Conservation (phyloP, 2,888 invertebrate genomes). For the Desoria tigrina region DNA sequence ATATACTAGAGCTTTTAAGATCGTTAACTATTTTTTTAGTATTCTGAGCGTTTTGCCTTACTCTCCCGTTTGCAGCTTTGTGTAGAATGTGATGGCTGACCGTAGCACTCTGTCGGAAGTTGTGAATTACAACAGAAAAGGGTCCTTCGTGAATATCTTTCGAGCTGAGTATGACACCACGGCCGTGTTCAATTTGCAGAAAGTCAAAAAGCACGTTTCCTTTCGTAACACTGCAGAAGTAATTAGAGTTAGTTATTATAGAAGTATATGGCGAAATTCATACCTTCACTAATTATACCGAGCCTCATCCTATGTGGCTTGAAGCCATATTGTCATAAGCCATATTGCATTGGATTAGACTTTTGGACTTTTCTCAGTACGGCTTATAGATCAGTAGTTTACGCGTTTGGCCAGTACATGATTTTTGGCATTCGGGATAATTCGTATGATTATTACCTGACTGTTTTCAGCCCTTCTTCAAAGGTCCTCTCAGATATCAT, state of each 20-base stretch:
- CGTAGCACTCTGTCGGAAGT: slow-evolving; percentile 44
- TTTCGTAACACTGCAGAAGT: slow-evolving; percentile 41
- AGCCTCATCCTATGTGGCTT: too few relatives aligned
- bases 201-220: slow-evolving; percentile 49
- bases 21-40: too few relatives aligned
- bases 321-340: too few relatives aligned
- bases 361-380: too few relatives aligned
- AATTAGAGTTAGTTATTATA: background rate
- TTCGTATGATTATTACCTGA: slow-evolving; percentile 20
- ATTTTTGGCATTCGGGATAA: too few relatives aligned
- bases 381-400: too few relatives aligned
- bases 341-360: too few relatives aligned
- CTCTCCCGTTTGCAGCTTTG: slow-evolving; percentile 48
- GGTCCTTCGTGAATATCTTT: slow-evolving; percentile 31
- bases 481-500: background rate
- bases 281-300: too few relatives aligned
- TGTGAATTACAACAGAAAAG: slow-evolving; percentile 42
- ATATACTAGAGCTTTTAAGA: background rate
- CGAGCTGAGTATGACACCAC: slow-evolving; percentile 42
- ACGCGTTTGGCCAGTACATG: too few relatives aligned
- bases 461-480: slow-evolving; percentile 22
- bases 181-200: slow-evolving; percentile 50
- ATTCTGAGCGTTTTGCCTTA: too few relatives aligned
- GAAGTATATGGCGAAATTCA: background rate
- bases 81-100: slow-evolving; percentile 48